Evolutionary conservation across 2,113 vertebrate species (phyloP).

Genomic region (Pleuronectes platessa): DNA sequence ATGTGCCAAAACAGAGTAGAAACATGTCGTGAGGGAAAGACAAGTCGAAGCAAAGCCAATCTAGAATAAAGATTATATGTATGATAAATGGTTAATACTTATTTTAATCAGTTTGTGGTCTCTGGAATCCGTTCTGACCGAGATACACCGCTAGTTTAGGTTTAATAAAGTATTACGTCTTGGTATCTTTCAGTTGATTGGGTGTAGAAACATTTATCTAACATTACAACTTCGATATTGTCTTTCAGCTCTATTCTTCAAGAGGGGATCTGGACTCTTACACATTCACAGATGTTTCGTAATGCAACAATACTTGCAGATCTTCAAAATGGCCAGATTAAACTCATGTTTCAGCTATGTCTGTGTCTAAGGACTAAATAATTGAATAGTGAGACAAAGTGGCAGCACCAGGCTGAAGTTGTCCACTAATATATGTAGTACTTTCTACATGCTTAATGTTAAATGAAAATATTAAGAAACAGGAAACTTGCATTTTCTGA

Average conservation of each 20-base stretch:
- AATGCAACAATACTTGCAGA: neutral
- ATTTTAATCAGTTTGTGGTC: neutral
- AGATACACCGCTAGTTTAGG: neutral
- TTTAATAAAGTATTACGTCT: neutral
- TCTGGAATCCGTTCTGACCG: neutral
- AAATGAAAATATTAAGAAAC: conserved; percentile 1
- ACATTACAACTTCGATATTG: neutral
- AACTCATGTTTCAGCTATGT: no score
- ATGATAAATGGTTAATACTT: neutral
- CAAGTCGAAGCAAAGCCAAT: neutral
- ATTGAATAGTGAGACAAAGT: neutral
- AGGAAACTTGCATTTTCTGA: neutral
- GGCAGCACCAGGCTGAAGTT: neutral
- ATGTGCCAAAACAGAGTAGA: neutral
- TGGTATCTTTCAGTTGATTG: neutral
- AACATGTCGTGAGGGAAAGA: neutral
- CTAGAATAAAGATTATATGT: no score
- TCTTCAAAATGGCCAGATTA: no score
- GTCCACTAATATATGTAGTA: neutral
- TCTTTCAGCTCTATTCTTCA: neutral
- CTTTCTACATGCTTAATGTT: neutral
- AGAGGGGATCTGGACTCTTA: neutral
- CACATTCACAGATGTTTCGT: neutral
- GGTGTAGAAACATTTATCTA: neutral
- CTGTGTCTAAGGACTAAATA: neutral